Base-by-base conservation (phyloP, 2,113 vertebrate species). In the Cinclus cinclus region DNA sequence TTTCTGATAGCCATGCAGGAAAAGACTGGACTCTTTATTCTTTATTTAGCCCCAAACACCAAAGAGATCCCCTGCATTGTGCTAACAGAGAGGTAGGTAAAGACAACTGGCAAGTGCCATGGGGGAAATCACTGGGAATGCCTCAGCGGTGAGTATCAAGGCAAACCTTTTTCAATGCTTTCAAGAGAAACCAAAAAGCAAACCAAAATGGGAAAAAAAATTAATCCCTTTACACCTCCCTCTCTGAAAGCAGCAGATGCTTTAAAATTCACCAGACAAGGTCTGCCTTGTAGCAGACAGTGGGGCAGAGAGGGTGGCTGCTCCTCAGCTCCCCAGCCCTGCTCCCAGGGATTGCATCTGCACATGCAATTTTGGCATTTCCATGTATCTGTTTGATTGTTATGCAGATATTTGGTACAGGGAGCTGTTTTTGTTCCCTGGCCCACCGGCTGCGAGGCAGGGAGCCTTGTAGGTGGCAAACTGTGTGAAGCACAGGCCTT, bases 221-320 rank as follows among this genome's bases (percentile, higher is more conserved):
- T 37, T 37, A 86, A 68, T 81, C 39, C 22, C 25, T 55, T 92
- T 71, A 81, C 0, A 0, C 91, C 30, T 81, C 12, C 17, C 23
- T 85, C 39, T 91, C 84, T 1, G 2, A 74, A 83, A 22, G 52
- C 33, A 83, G 9, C 14, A 82, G 50, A 28, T 49, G 30, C 16
- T 92, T 94, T 88, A 92, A 82, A 95, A 95, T 94, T 94, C 85
- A 84, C 23, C 23, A 81, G 55, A 39, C 62, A 83, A 81, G 63
- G 19, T 59, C 88, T 93, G 52, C 21, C 1, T 2, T 58, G 37
- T 20, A 93, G n/a, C 67, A 94, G 89, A 79, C 70, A 87, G 82
- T 55, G 56, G 52, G 56, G 37, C 0, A 0, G 80, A 90, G 73
- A 82, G 33, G 35, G 42, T 75, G 65, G 75, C 65, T 89, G 37